Base-by-base conservation (phyloP, 2,797 vertebrate species). In the Sebastiscus tertius region DNA sequence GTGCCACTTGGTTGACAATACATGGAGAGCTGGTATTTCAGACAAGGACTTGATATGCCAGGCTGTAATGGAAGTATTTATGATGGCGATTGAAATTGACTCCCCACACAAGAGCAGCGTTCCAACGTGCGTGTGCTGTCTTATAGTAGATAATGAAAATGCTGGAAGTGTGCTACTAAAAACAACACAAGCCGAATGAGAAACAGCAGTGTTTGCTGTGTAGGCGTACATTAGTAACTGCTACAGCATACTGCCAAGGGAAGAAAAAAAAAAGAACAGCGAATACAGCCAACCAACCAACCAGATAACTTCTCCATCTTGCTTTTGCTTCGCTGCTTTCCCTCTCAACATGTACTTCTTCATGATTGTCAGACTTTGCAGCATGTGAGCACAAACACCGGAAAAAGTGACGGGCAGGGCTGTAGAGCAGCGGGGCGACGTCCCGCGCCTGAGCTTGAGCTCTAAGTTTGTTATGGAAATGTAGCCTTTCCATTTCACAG, bases 1-100 rank as follows among this genome's bases (percentile, higher is more conserved):
- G 84, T 65, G 80, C 88, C 88, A 93, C 92, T 92, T 82, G 83
- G 87, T 85, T 92, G 90, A 91, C 89, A 89, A 89, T 83, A 89
- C 82, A 81, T 56, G 72, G 64, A 89, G 85, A 80, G 89, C 86
- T 90, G 85, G 88, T 87, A 86, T 91, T 93, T 88, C 85, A 90
- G 85, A 89, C 77, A 75, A 91, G 90, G 79, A 87, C 85, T 85
- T 75, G 83, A 89, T 88, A 90, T 80, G 85, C 75, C 81, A 72
- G 79, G 49, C 81, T 80, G 80, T 79, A 84, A 83, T 86, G 77
- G 72, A 85, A 81, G 74, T 80, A 85, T 92, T 92, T 88, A 80
- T 83, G 77, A 87, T 69, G 84, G 63, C 22, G 34, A 91, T 58
- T 85, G 86, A 89, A 91, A 89, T 36, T 82, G 86, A 90, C 83